Base-by-base conservation (phyloP, 2,888 invertebrate species). In the Elysia crispata region DNA sequence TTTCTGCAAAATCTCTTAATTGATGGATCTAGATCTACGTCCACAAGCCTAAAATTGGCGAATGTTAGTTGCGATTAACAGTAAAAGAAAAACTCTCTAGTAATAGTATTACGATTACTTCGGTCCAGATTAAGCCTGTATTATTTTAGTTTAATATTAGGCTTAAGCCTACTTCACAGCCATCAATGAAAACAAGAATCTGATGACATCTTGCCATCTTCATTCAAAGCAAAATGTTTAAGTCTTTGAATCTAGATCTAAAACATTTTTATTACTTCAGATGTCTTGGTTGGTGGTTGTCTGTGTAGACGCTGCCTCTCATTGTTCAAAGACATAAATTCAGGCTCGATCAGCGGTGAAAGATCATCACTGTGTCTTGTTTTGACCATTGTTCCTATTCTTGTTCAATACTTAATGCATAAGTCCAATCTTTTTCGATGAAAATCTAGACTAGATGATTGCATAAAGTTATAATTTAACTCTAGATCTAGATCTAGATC, bases 341-440 rank as follows among this genome's bases (percentile, higher is more conserved):
- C 78, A 30, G 81, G 81, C 30, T 81, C 78, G 50, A 82, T 84
- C 25, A 83, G 82, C 20, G 83, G 78, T 50, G 83, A 82, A 31
- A 85, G 86, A 70, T 86, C 86, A 57, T 83, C 83, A 78, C 84
- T 86, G 75, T 89, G 88, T 77, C 89, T 85, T 73, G 89, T 89
- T 81, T 84, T 86, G 70, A 89, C 89, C 88, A 89, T 89, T 81
- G 81, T 85, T 74, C 49, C 41, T 25, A 60, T 33, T 57, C 67
- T 74, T 79, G 66, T 41, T 49, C 60, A 23, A 31, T 50, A 50
- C 31, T 28, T 49, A 54, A 54, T 30, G 66, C 64, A 64, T 62
- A 79, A 66, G 73, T 41, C 41, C 5, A 41, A 41, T 41, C 41
- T 41, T 41, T 41, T 41, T 11, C 41, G 41, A 41, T 41, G 41